A percentile compares a stretch with the other conserved stretches of the same genome.
phyloP scores from a whole-genome alignment of 2,113 vertebrate species.

The Aspiorhynchus laticeps region DNA sequence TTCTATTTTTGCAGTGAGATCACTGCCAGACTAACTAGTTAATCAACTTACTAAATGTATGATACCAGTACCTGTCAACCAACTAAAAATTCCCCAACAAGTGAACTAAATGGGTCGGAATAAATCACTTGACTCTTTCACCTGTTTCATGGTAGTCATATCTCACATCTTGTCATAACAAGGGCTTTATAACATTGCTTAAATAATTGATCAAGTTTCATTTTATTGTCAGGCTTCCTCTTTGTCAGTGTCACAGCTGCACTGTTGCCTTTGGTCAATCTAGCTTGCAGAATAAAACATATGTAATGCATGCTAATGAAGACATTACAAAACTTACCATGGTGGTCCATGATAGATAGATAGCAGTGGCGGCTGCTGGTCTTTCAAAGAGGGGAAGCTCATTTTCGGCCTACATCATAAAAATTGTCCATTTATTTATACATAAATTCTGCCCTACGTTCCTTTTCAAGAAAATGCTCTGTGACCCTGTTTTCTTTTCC shows the following conservation, averaged over 20 bases:
- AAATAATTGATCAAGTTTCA: slow-evolving; percentile 4
- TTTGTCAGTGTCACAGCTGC: slow-evolving; percentile 5
- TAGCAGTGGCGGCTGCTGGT: no score
- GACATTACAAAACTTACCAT: not conserved
- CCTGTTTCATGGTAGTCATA: not conserved
- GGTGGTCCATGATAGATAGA: no score
- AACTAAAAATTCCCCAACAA: not conserved
- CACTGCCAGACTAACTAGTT: not conserved
- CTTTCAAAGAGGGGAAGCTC: no score
- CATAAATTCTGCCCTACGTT: no score
- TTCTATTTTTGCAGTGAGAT: not conserved
- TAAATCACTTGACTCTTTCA: slow-evolving; percentile 3
- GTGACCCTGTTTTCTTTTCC: no score
- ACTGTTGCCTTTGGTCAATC: not conserved
- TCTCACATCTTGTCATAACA: not conserved
- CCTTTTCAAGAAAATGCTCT: no score
- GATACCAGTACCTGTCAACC: not conserved
- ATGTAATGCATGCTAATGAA: not conserved
- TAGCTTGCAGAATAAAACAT: not conserved
- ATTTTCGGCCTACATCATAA: no score
- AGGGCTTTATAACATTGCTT: not conserved
- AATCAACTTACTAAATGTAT: not conserved
- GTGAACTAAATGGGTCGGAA: not conserved
- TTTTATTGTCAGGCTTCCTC: not conserved
- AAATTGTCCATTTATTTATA: no score